phyloP scores from a whole-genome alignment of 1,140 invertebrate genomes.

The Ceratina calcarata region DNA sequence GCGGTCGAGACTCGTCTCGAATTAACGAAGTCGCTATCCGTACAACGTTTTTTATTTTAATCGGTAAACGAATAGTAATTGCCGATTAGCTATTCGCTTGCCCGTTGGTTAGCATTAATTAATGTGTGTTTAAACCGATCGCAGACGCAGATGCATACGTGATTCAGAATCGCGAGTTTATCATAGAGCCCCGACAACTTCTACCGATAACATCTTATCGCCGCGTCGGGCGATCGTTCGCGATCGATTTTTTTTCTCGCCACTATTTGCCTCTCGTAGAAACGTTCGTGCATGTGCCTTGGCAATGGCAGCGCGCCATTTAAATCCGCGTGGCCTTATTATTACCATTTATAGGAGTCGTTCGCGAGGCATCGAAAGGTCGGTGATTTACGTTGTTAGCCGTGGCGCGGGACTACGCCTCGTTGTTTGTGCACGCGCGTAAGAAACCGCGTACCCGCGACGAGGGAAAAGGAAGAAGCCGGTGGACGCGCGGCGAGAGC shows the following conservation, averaged over 20 bases:
- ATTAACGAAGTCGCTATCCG: not conserved
- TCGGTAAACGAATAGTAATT: too few species aligned
- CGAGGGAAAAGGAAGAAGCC: constrained; percentile 15
- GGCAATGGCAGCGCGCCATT: constrained; percentile 42
- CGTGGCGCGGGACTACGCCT: constrained; percentile 33
- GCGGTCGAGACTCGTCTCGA: not conserved
- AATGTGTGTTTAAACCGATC: too few species aligned
- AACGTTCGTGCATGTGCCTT: not conserved
- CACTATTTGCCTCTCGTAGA: too few species aligned
- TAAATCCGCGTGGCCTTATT: constrained; percentile 55
- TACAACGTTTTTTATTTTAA: not conserved
- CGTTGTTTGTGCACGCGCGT: constrained; percentile 41
- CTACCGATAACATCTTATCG: too few species aligned
- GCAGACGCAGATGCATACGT: too few species aligned
- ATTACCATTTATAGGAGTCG: constrained; percentile 67
- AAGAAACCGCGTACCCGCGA: constrained; percentile 47
- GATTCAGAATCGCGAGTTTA: too few species aligned
- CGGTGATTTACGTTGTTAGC: constrained; percentile 62
- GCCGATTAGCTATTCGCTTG: too few species aligned
- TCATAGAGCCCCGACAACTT: too few species aligned
- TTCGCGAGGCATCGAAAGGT: constrained; percentile 49
- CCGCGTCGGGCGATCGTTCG: too few species aligned
- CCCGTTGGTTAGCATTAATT: too few species aligned
- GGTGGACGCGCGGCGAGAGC: not conserved
- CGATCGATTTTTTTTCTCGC: too few species aligned